A percentile compares a stretch with the other conserved stretches of the same genome.
phyloP scores from a whole-genome alignment of 2,113 vertebrate species.

The Bagarius yarrelli region DNA sequence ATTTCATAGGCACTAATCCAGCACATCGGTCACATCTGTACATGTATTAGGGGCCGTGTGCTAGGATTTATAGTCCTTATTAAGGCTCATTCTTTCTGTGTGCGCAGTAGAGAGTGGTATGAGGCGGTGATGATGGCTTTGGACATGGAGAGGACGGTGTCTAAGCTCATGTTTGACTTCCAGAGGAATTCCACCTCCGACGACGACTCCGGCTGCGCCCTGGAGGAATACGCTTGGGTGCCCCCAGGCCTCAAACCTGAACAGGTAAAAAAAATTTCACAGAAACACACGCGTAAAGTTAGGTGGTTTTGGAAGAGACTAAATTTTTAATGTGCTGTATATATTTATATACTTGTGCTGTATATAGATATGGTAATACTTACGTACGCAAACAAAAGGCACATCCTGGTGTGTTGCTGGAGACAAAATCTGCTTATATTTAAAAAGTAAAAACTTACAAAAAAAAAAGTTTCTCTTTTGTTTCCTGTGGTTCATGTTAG shows the following conservation, averaged over 20 bases:
- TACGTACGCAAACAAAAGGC: too few relatives aligned
- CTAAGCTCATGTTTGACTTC: conserved; percentile 98
- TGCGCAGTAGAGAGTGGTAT: conserved; percentile 83
- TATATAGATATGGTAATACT: too few relatives aligned
- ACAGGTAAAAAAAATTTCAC: conserved; percentile 70
- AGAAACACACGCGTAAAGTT: background rate
- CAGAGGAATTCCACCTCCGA: conserved; percentile 98
- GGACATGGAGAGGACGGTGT: conserved; percentile 99
- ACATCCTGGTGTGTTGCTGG: background rate
- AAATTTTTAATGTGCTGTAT: too few relatives aligned
- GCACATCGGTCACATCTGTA: conserved; percentile 5
- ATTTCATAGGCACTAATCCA: conserved; percentile 25
- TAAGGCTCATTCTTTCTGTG: conserved; percentile 25
- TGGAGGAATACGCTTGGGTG: conserved; percentile 95
- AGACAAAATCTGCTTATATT: background rate
- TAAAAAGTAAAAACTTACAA: too few relatives aligned
- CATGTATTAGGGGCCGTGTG: background rate
- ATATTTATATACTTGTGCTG: background rate
- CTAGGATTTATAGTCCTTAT: conserved; percentile 9
- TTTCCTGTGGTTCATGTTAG: background rate
- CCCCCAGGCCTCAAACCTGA: conserved; percentile 93
- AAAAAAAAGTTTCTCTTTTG: background rate
- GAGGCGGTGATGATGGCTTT: conserved; percentile 91
- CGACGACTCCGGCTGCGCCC: conserved; percentile 92
- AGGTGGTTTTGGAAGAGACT: background rate